Conservation (phyloP, 2,797 vertebrate genomes). For the Myotis pilosus region DNA sequence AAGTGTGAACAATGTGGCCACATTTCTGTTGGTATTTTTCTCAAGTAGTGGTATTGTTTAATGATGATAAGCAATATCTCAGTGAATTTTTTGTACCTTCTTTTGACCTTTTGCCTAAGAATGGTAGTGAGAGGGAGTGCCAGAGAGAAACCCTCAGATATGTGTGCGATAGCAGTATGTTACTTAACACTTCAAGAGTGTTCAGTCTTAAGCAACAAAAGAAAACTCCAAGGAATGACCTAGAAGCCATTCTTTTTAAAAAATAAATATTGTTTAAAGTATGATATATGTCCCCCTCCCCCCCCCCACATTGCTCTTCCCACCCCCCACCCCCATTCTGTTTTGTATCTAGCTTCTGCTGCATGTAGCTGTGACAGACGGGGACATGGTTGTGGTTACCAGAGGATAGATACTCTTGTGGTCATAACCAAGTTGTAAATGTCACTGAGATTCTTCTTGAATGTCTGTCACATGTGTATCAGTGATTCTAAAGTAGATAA, state of each 20-base stretch:
- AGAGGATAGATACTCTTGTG: constrained; percentile 83
- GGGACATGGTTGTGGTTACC: constrained; percentile 79
- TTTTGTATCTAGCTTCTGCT: constrained; percentile 87
- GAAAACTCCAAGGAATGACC: constrained; percentile 82
- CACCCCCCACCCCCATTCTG: constrained; percentile 69
- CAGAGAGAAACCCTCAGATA: not conserved
- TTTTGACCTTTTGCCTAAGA: constrained; percentile 4
- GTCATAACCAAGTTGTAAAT: constrained; percentile 86
- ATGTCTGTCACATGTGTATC: constrained; percentile 88
- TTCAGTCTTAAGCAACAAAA: constrained; percentile 73
- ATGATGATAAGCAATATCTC: constrained; percentile 3
- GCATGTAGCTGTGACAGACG: constrained; percentile 86
- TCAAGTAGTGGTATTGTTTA: not conserved
- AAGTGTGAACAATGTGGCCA: not conserved
- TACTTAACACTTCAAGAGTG: constrained; percentile 62
- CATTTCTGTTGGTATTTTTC: constrained; percentile 27
- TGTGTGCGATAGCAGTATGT: constrained; percentile 36
- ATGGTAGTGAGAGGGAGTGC: not conserved
- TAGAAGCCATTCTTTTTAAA: constrained; percentile 84
- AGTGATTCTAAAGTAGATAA: constrained; percentile 84
- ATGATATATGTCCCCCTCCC: too few relatives aligned
- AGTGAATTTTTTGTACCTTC: constrained; percentile 1
- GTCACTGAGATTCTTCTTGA: constrained; percentile 82
- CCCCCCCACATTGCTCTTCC: too few relatives aligned
- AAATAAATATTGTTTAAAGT: too few relatives aligned